Base-by-base conservation (phyloP, 2,113 vertebrate species). In the Menidia beryllina region DNA sequence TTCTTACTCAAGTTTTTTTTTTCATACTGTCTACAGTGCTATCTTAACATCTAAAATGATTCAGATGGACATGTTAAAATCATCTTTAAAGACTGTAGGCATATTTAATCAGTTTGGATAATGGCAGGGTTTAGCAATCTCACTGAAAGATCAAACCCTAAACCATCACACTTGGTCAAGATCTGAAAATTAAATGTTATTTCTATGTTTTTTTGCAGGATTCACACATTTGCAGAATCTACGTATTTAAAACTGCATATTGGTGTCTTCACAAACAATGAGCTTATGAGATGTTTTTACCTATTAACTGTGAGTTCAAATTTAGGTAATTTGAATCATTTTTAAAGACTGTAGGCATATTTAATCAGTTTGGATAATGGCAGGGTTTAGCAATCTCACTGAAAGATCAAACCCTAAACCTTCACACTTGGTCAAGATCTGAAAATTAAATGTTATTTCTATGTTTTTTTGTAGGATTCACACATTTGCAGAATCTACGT, bases 1-100 rank as follows among this genome's bases (percentile, higher is more conserved):
- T 66, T 84, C 77, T 84, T 77, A 78, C 34, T 50, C 72, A 58
- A 50, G 73, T 81, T 82, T 87, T 41, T 81, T 60, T 80, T 72
- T 56, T 52, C 13, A n/a, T n/a, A 52, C 71, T 70, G 73, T 83
- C 75, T 64, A 52, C 47, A 19, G 41, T 77, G 43, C 67, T 60
- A 54, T 61, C 72, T 24, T 64, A 71, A 74, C 68, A 79, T 63
- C 50, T 26, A 30, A 68, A 51, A 38, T 48, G 72, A 71, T 79
- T 72, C 71, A 71, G 60, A 61, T 68, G 66, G 58, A 72, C 80
- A 65, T 79, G 80, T 72, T 78, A 73, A 88, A 89, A 68, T 60
- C 69, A 83, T 79, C 72, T 74, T 26, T 25, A 45, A 58, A 58
- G 45, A 54, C 48, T 72, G 61, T 53, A 38, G 76, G 63, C 65